Percentiles rank a stretch among this genome's conserved stretches.
Evolutionary conservation across 2,113 vertebrate genomes (phyloP).

Genomic region (Acrocephalus arundinaceus): DNA sequence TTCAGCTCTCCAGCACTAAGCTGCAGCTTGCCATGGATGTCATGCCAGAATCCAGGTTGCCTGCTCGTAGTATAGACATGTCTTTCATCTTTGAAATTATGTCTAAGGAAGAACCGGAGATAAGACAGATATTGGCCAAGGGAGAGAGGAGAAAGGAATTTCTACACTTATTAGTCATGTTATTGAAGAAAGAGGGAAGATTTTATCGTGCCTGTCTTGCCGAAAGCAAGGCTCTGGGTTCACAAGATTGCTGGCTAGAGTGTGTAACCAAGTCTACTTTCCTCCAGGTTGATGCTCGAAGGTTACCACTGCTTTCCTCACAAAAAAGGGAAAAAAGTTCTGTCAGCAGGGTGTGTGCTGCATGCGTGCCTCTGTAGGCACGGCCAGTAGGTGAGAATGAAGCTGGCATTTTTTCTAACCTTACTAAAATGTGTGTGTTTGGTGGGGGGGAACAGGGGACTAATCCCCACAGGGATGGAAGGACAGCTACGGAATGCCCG

Average conservation of each 20-base stretch:
- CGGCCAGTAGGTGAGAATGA: not conserved
- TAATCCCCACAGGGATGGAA: not conserved
- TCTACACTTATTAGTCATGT: conserved; percentile 53
- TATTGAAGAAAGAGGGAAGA: conserved; percentile 56
- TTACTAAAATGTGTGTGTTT: not conserved
- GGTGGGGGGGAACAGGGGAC: not conserved
- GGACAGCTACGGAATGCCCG: fast-evolving
- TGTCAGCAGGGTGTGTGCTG: not conserved
- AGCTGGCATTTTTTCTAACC: not conserved
- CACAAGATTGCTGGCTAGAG: conserved; percentile 12
- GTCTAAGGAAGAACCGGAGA: conserved; percentile 8
- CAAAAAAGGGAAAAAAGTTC: not conserved
- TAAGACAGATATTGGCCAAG: conserved; percentile 40
- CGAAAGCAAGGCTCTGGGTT: conserved; percentile 47
- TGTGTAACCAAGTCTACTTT: not conserved
- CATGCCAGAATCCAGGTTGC: conserved; percentile 44
- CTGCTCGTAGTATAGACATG: conserved; percentile 10
- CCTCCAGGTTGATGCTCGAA: not conserved
- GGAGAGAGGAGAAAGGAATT: conserved; percentile 48
- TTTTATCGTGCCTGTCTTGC: conserved; percentile 39
- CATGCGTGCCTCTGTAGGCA: not conserved
- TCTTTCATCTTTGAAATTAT: conserved; percentile 47
- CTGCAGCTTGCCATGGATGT: not conserved
- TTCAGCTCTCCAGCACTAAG: not conserved
- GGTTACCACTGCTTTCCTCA: not conserved